Evolutionary conservation across 2,888 invertebrate genomes (phyloP), one percentile per base, ranked within the genome.

Genomic region (Zootermopsis nevadensis): DNA sequence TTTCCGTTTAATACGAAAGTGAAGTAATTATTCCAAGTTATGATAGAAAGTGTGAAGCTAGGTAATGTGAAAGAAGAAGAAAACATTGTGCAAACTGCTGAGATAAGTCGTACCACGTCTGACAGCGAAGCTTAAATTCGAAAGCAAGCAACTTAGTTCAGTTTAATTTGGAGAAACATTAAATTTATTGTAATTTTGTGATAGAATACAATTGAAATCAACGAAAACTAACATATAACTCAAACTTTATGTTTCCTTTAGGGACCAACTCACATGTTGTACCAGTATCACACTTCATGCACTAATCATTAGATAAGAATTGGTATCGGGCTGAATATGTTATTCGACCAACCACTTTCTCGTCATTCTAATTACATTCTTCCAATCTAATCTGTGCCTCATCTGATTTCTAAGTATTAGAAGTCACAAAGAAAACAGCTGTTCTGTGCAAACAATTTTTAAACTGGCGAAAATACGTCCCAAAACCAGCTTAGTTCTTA

Each of bases 331-430:
- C 48, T 38, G 72, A 33, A 19, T n/a, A 30, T 15, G 19, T 19
- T 27, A 6, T 38, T 24, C 24, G 38, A 24, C n/a, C 35, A 27
- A 24, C 24, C 42, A 66, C 15, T 35, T 77, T 48, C 80, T 66
- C 77, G 35, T 67, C 42, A 81, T 81, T 83, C 76, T 83, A 80
- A 82, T 35, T 60, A 27, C 38, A 67, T 42, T 82, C 79, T 79
- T 83, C 79, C 83, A 31, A 83, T 55, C 42, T 66, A 80, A 35
- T 60, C 42, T 67, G 77, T 76, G 83, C 81, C 77, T 77, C 77
- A 42, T 66, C 33, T 69, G 60, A 27, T 60, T 60, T 8, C n/a
- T 27, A 60, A 60, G n/a, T 27, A 6, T 27, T 60, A 6, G 60
- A 12, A 60, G n/a, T 60, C 27, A 27, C 27, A 27, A 60, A 27